Conservation (phyloP, 1,140 invertebrate genomes). For the Sminthurinus signatus region DNA sequence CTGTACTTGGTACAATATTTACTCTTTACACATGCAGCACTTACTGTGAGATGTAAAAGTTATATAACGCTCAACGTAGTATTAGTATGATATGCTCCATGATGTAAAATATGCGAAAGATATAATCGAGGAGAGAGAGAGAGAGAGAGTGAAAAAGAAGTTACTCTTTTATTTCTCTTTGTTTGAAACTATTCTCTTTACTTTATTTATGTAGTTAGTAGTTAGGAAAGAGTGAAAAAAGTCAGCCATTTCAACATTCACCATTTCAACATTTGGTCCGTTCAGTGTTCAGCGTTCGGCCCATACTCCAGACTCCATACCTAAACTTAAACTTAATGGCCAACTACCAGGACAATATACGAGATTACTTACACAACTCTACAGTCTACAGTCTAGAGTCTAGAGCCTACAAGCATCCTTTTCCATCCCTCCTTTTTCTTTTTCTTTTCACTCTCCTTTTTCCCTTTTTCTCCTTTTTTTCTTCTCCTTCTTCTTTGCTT, state of each 20-base stretch:
- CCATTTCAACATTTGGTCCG: not conserved
- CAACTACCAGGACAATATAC: conserved; percentile 5
- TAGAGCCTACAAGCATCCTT: not conserved
- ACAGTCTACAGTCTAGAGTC: not conserved
- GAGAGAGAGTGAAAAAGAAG: not conserved
- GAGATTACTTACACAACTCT: conserved; percentile 9
- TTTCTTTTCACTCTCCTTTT: not conserved
- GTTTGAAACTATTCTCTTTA: conserved; percentile 11
- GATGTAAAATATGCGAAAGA: not conserved
- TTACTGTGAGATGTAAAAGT: not conserved
- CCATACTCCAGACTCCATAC: not conserved
- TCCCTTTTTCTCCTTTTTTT: not conserved
- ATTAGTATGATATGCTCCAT: not conserved
- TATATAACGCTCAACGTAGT: not conserved
- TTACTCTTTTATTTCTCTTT: too few species aligned
- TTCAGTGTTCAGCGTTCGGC: not conserved
- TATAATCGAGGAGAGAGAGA: not conserved
- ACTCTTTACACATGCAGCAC: not conserved
- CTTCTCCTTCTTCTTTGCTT: not conserved
- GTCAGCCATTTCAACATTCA: not conserved
- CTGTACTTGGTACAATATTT: too few species aligned
- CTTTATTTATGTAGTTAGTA: conserved; percentile 7
- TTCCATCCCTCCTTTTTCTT: not conserved
- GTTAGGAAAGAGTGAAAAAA: not conserved
- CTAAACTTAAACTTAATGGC: conserved; percentile 10